Evolutionary conservation across 1,140 invertebrate genomes (phyloP).

Genomic region (Formica selysi): DNA sequence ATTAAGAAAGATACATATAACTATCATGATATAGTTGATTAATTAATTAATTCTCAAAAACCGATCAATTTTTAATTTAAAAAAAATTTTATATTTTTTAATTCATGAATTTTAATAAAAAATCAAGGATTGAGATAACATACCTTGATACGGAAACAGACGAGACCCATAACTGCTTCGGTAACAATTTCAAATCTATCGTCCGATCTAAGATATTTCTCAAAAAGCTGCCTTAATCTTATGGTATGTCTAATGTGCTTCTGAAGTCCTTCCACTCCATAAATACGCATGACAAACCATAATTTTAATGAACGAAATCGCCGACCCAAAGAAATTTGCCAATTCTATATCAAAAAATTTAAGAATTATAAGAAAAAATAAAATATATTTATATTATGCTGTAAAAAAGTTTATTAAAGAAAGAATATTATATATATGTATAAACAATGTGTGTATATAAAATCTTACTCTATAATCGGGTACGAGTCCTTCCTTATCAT

Average conservation of each 20-base stretch:
- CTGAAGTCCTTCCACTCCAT: constrained; percentile 93
- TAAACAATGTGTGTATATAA: background rate
- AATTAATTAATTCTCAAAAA: background rate
- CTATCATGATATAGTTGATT: background rate
- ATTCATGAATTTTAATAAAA: background rate
- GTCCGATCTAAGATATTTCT: constrained; percentile 90
- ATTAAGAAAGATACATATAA: background rate
- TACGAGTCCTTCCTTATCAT: constrained; percentile 89
- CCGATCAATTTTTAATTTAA: background rate
- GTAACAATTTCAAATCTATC: constrained; percentile 92
- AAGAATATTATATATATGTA: background rate
- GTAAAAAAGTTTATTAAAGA: background rate
- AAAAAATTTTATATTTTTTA: background rate
- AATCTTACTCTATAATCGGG: constrained; percentile 93
- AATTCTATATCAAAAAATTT: constrained; percentile 89
- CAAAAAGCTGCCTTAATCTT: constrained; percentile 92
- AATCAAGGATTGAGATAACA: background rate
- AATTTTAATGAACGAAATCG: constrained; percentile 97
- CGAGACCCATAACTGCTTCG: constrained; percentile 92
- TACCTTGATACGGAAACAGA: constrained; percentile 95
- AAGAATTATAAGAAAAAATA: background rate
- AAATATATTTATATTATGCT: constrained; percentile 24
- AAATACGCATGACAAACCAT: constrained; percentile 96
- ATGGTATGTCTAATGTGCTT: constrained; percentile 93
- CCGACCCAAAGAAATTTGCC: constrained; percentile 97